Evolutionary conservation across 2,797 vertebrate species (phyloP), one percentile per base, ranked within the genome.

Genomic region (Arnoldichthys spilopterus): DNA sequence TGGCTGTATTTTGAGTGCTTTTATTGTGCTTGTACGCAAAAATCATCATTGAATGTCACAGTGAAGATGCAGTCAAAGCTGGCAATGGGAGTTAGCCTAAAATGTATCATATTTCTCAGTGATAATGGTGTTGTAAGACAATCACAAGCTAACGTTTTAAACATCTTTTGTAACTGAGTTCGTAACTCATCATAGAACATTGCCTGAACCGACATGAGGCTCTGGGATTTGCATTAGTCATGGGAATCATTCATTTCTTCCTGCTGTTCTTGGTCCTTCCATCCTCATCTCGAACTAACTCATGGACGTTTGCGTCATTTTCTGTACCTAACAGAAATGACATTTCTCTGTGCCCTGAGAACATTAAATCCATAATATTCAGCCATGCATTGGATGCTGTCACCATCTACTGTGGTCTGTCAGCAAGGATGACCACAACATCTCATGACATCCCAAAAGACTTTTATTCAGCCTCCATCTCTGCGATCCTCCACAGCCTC

Each of bases 381-480:
- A 86, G 84, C 88, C 87, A 87, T 78, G 54, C 69, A 58, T 77
- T 79, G 84, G 81, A 85, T 89, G 85, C 77, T 67, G 78, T 84
- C 85, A 73, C 77, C 90, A 92, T 92, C 79, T 86, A 80, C 83
- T 78, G 85, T 84, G 79, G 77, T 90, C 82, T 78, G 82, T 85
- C 82, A 88, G 66, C 63, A 73, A 84, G 79, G 88, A 85, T 88
- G 84, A 87, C 83, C 87, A 90, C 91, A 82, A 88, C 86, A 82
- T 82, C 62, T 53, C 93, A 94, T 93, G 83, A 88, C 92, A 94
- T 93, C 89, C 86, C 91, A 92, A 89, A 84, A 87, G 85, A 90
- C 79, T 82, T 69, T 77, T 51, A 43, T 70, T 77, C 78, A 89
- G 89, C 81, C 78, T 91, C 83, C 83, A 85, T 86, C 72, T 83